Evolutionary conservation across 2,797 vertebrate species (phyloP), one percentile per base, ranked within the genome.

Genomic region (Sebastes diaconus): DNA sequence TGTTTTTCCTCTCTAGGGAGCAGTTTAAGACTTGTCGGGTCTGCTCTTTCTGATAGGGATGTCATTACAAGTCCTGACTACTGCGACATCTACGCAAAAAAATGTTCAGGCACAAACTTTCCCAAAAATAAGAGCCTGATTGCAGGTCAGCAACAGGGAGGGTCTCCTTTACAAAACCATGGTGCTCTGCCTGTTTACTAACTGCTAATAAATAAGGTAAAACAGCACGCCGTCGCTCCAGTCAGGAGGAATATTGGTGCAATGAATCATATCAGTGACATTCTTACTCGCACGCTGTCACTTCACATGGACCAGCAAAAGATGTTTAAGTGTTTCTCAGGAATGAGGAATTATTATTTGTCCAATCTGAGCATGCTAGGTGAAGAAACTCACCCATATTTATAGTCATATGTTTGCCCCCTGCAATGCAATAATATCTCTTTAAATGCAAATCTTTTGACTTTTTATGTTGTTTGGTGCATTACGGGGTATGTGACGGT

Each of bases 1-100:
- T 93, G 87, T 94, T 76, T 93, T 91, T 93, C 91, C 88, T 91
- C 93, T 92, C 58, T 90, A 96, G 95, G 95, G 92, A 91, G 88
- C 93, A 95, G 93, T 94, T 93, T 93, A 96, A 96, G 94, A 93
- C 93, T 87, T 95, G 94, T 94, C 92, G 92, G 84, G 93, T 96
- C 92, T 94, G 87, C 93, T 95, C 94, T 80, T 92, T 95, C 93
- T 94, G 90, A 95, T 95, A 95, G 91, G 75, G 89, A 90, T 91
- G 83, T 89, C 88, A 77, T 86, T 84, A 84, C 88, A 81, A 82
- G 90, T 84, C 87, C 89, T 68, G 87, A 93, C 85, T 78, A 79
- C 92, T 88, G 83, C 84, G 4, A 82, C 92, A 85, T 77, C 87
- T 77, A 54, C 84, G 22, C 76, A 90, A 85, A 81, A 82, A 78